Percentiles rank a stretch among this genome's conserved stretches.
phyloP scores from a whole-genome alignment of 2,113 vertebrate genomes.

The Numida meleagris region DNA sequence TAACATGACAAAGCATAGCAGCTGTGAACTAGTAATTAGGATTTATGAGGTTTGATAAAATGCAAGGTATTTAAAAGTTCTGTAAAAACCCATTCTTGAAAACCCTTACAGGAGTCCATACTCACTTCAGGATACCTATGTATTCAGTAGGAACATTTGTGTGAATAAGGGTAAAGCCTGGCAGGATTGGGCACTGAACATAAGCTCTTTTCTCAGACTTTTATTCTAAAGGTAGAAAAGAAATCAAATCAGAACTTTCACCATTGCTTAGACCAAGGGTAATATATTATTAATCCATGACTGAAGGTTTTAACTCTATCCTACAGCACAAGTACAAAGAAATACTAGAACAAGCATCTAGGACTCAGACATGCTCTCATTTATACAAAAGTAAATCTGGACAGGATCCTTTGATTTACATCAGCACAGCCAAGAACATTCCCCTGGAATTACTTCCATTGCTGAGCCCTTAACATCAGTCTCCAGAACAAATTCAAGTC shows the following conservation, averaged over 20 bases:
- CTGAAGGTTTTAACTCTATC: background rate
- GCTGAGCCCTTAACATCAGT: background rate
- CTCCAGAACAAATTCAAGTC: background rate
- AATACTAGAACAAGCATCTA: background rate
- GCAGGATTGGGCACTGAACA: background rate
- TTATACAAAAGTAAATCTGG: background rate
- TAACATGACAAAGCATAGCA: constrained; percentile 11
- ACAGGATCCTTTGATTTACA: background rate
- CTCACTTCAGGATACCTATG: background rate
- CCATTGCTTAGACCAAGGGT: background rate
- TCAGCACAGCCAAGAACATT: background rate
- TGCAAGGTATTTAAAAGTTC: background rate
- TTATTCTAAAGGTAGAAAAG: background rate
- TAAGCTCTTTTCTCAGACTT: background rate
- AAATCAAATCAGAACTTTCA: background rate
- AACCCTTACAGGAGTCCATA: background rate
- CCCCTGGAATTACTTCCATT: background rate
- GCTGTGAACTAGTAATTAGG: constrained; percentile 5
- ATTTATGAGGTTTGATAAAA: background rate
- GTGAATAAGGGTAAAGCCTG: background rate
- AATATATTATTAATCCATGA: background rate
- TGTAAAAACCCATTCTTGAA: background rate
- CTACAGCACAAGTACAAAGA: background rate
- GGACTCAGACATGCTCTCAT: background rate
- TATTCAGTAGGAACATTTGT: background rate